phyloP scores from a whole-genome alignment of 1,140 invertebrate genomes.

The Lepeophtheirus salmonis region DNA sequence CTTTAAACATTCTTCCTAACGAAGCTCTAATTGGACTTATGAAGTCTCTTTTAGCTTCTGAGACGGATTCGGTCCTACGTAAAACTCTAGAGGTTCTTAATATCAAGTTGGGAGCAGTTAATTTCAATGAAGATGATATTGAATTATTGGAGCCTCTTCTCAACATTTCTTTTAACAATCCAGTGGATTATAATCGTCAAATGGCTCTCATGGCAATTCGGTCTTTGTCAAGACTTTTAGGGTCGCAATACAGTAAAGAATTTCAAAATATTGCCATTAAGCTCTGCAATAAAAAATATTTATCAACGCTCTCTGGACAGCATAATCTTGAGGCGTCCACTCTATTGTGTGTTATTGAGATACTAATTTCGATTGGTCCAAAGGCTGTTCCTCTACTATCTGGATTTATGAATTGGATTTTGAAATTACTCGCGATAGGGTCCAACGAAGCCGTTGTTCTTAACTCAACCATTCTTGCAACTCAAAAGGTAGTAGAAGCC shows the following conservation, averaged over 20 bases:
- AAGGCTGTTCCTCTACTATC: slow-evolving; percentile 1
- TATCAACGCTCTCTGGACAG: neutral
- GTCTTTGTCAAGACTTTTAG: neutral
- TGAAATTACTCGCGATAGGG: neutral
- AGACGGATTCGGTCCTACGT: neutral
- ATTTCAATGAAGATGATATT: neutral
- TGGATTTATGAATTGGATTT: neutral
- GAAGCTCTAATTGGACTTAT: neutral
- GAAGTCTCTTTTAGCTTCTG: neutral
- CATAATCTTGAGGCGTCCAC: slow-evolving; percentile 5
- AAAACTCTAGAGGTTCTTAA: slow-evolving; percentile 13
- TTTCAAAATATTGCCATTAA: neutral
- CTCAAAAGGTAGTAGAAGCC: slow-evolving; percentile 12
- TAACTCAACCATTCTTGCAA: slow-evolving; percentile 1
- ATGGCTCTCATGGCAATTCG: slow-evolving; percentile 2
- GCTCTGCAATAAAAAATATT: neutral
- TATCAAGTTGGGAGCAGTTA: neutral
- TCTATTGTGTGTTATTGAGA: slow-evolving; percentile 5
- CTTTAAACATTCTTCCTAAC: neutral
- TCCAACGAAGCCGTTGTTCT: neutral
- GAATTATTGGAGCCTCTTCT: neutral
- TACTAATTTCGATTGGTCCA: slow-evolving; percentile 1
- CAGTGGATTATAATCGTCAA: slow-evolving; percentile 6
- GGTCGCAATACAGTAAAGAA: neutral
- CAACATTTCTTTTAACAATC: neutral